Evolutionary conservation across 2,797 vertebrate genomes (phyloP).

Genomic region (Acipenser transmontanus): DNA sequence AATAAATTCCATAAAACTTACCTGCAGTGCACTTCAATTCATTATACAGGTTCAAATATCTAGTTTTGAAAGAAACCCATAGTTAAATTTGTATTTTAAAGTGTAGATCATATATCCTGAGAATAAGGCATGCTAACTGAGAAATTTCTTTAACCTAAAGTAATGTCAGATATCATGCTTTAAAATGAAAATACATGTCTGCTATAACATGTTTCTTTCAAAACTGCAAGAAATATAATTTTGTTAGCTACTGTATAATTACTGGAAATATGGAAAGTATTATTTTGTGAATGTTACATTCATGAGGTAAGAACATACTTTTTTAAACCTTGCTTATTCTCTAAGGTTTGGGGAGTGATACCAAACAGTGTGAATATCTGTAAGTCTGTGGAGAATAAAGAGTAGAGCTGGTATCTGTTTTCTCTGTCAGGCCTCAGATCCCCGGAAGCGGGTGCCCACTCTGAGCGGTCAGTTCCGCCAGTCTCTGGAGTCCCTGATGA

Average conservation of each 20-base stretch:
- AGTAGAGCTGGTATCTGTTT: not conserved
- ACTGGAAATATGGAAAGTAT: no score
- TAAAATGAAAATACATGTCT: no score
- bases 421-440: constrained; percentile 52
- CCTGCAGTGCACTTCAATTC: not conserved
- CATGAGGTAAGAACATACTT: not conserved
- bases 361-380: not conserved
- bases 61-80: not conserved
- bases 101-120: no score
- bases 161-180: no score
- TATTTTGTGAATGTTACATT: no score
- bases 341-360: constrained; percentile 27
- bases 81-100: constrained; percentile 18
- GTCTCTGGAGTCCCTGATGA: constrained; percentile 93
- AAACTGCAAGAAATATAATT: no score
- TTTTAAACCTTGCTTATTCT: not conserved
- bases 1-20: not conserved
- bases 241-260: no score
- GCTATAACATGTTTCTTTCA: no score
- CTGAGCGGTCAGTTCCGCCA: constrained; percentile 85
- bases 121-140: no score
- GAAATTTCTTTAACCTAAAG: no score
- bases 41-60: not conserved
- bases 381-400: not conserved
- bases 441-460: constrained; percentile 67